These are phyloP conservation scores for Meiosimyza platycephala DNA, from an alignment of 2,888 invertebrate species.

Conservation along the genomic window DNA sequence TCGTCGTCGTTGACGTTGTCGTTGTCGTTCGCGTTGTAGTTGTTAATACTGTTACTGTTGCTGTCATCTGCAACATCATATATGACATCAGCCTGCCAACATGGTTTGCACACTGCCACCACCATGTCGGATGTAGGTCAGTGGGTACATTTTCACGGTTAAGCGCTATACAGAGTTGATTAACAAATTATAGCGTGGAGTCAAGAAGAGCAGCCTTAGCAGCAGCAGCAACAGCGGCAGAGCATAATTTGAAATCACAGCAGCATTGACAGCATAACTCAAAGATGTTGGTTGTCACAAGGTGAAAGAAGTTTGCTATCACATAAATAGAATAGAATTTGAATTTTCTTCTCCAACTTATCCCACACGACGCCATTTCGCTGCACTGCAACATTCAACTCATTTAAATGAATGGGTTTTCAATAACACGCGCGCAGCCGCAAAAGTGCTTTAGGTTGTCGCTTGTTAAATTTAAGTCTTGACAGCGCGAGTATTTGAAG, in stretches of 20 bases:
- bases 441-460: no score
- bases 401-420: no score
- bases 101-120: neutral
- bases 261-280: no score
- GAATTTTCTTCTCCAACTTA: no score
- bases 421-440: no score
- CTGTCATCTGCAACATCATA: neutral
- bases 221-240: slow-evolving; percentile 7
- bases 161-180: slow-evolving; percentile 25
- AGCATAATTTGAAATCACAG: neutral
- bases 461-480: no score
- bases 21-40: slow-evolving; percentile 6
- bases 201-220: slow-evolving; percentile 8
- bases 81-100: no score
- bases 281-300: neutral
- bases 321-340: slow-evolving; percentile 6
- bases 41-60: slow-evolving; percentile 12
- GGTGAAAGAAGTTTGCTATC: slow-evolving; percentile 24
- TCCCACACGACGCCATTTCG: no score
- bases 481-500: no score
- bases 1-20: neutral
- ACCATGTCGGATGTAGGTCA: slow-evolving; percentile 23
- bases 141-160: slow-evolving; percentile 32
- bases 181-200: slow-evolving; percentile 29
- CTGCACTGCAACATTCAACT: no score